Evolutionary conservation across 2,113 vertebrate genomes (phyloP), one percentile per base, ranked within the genome.

Genomic region (Vidua chalybeata): DNA sequence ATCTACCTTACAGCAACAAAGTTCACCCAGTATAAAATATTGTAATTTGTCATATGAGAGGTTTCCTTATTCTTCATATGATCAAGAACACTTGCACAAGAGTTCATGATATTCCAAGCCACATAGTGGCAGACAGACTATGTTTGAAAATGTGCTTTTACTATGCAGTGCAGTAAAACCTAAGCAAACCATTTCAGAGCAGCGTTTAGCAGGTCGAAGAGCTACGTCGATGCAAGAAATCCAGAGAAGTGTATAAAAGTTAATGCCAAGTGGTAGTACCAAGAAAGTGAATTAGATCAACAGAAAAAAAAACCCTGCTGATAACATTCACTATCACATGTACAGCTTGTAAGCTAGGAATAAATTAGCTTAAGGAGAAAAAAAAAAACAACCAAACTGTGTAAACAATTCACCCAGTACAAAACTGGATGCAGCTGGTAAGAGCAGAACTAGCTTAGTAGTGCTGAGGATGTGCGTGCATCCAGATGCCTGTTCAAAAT

Each of bases 111-210:
- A 92, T 89, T 91, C 84, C 82, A 87, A 92, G 93, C 94, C 95
- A 96, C 95, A 96, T 2, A 96, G 89, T 94, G 95, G 95, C 95
- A 94, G 92, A 84, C 79, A 96, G 95, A 95, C 88, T 30, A 75
- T 45, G 80, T 96, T 90, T 96, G 94, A 95, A 90, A 62, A 91
- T 79, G 69, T 94, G 96, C 96, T 96, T 95, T 95, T 95, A 96
- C 96, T 73, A 54, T 69, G 62, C 56, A 71, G 69, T 54, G 3
- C 76, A 95, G 96, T 94, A 97, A 97, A 97, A 96, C 93, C 94
- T 58, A 75, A 87, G 83, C 93, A 97, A 93, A 88, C 68, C 86
- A 58, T 93, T 95, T 93, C 49, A 86, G 79, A 84, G 73, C 73
- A 90, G 90, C 75, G 33, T 78, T 95, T 92, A 94, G 90, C 90